These are phyloP conservation scores for Aphis craccivora DNA, from an alignment of 1,140 invertebrate genomes.

Conservation along the genomic window DNA sequence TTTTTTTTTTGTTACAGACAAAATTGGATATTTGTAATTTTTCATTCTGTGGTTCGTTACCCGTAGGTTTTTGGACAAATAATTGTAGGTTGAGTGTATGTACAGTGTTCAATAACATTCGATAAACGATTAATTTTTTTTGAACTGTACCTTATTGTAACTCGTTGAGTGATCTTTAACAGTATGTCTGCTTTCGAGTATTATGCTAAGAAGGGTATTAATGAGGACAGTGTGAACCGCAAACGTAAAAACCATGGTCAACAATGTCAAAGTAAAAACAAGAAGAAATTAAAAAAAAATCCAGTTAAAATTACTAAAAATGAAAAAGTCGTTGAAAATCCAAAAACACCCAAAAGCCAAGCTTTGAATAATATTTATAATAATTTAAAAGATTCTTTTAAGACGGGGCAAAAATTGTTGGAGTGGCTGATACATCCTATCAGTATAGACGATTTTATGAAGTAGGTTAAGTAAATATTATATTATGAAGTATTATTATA, in stretches of 20 bases:
- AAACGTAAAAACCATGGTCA: conserved; percentile 1
- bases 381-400: conserved; percentile 39
- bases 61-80: neutral
- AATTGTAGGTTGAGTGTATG: too few species aligned
- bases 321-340: neutral
- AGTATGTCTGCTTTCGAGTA: conserved; percentile 35
- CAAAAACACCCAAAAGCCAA: neutral
- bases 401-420: conserved; percentile 65
- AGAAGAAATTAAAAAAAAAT: neutral
- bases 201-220: neutral
- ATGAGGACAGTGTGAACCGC: neutral
- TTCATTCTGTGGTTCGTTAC: neutral
- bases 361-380: conserved; percentile 22
- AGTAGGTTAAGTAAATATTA: conserved; percentile 62
- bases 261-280: neutral
- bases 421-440: conserved; percentile 77
- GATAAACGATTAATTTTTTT: too few species aligned
- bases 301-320: neutral
- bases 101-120: too few species aligned
- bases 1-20: neutral
- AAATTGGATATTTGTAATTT: too few species aligned
- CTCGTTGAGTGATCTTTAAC: neutral
- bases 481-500: too few species aligned
- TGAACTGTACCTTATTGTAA: neutral
- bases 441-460: conserved; percentile 71